Evolutionary conservation across 2,888 invertebrate species (phyloP).

Genomic region (Brenthis ino): DNA sequence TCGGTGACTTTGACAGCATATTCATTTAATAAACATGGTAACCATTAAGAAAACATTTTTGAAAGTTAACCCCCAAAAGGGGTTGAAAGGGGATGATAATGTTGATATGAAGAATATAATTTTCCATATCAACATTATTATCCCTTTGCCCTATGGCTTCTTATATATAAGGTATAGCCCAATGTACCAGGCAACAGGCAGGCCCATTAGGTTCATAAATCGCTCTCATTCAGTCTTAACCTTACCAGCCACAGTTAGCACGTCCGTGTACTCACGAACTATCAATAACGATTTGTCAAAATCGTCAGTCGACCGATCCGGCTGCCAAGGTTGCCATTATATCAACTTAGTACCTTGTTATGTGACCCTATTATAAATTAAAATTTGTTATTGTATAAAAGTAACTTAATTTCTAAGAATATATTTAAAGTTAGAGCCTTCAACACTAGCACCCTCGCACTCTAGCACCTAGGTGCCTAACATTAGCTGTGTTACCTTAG

Average conservation of each 20-base stretch:
- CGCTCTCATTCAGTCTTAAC: conserved; percentile 13
- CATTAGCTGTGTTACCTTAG: no score
- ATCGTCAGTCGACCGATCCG: conserved; percentile 44
- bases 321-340: conserved; percentile 31
- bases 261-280: conserved; percentile 34
- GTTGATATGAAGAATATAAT: no score
- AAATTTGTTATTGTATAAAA: background rate
- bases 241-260: conserved; percentile 20
- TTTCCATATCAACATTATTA: no score
- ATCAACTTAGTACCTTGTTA: background rate
- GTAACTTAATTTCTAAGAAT: background rate
- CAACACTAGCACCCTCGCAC: no score
- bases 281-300: conserved; percentile 71
- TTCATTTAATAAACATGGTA: no score
- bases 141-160: no score
- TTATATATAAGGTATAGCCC: background rate
- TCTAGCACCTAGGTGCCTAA: no score
- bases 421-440: no score
- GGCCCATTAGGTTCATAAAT: background rate
- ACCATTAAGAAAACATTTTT: no score
- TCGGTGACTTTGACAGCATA: no score
- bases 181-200: background rate
- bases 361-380: background rate
- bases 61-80: no score
- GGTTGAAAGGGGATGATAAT: no score